Base-by-base conservation (phyloP, 2,888 invertebrate species). In the Caenorhabditis drosophilae region DNA sequence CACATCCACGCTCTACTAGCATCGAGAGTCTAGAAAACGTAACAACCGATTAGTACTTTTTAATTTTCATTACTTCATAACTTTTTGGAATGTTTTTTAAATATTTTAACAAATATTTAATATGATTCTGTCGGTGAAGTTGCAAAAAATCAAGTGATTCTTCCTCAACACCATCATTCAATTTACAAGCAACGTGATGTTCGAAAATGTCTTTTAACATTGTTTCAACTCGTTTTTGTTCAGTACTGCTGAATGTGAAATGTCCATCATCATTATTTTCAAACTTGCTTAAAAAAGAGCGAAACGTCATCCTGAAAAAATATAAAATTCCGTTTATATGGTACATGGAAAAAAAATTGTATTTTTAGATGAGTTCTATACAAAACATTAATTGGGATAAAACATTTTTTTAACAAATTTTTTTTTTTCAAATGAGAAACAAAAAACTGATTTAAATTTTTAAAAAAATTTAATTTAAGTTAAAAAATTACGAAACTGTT, bases 1-100 rank as follows among this genome's bases (percentile, higher is more conserved):
- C 93, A 90, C 64, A 97, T 87, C 98, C 98, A 98, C 7, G 97
- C 90, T 78, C 95, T 89, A 84, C 95, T 96, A 11, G 93, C 91
- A 88, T 98, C 97, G 71, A 98, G 86, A 82, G 89, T 89, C 89
- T 70, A 25, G 11, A 18, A 44, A 18, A 38, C 12, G 7, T n/a
- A n/a, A n/a, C n/a, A n/a, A n/a, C n/a, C n/a, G n/a, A n/a, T n/a
- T n/a, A n/a, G n/a, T n/a, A n/a, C n/a, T n/a, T n/a, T n/a, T n/a
- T n/a, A n/a, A n/a, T n/a, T n/a, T n/a, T n/a, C 40, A 36, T 23
- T 26, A 70, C 70, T 23, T 53, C 23, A 44, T 71, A 73, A 36
- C 57, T 61, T 9, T 18, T 22, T n/a, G 63, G 61, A 12, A 56
- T 49, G 16, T 51, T 42, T n/a, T 57, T 51, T 20, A 74, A 54